Evolutionary conservation across 2,797 vertebrate species (phyloP).

Genomic region (Erpetoichthys calabaricus): DNA sequence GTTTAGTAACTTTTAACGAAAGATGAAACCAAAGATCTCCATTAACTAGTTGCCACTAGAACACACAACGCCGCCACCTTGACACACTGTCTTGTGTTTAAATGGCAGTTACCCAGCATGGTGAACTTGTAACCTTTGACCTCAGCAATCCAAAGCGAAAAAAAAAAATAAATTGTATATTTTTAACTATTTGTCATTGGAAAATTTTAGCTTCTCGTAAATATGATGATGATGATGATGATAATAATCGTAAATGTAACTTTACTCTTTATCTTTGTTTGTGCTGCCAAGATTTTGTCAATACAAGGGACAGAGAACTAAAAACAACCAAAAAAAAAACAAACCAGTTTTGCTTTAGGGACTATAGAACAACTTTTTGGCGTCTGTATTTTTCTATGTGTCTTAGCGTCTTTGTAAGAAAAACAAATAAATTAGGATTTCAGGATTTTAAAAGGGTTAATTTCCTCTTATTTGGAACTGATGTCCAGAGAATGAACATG

Average conservation of each 20-base stretch:
- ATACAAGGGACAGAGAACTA: not conserved
- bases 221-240: conserved; percentile 45
- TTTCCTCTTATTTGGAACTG: too few species aligned
- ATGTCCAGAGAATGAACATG: too few species aligned
- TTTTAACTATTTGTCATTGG: conserved; percentile 78
- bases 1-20: conserved; percentile 26
- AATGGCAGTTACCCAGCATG: conserved; percentile 40
- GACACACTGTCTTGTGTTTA: not conserved
- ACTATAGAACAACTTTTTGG: not conserved
- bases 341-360: not conserved
- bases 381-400: not conserved
- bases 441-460: too few species aligned
- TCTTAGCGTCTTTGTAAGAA: not conserved
- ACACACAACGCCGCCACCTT: conserved; percentile 7
- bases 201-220: conserved; percentile 60
- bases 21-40: conserved; percentile 36
- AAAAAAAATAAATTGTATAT: conserved; percentile 67
- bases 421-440: not conserved
- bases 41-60: conserved; percentile 37
- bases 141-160: conserved; percentile 74
- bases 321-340: not conserved
- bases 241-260: conserved; percentile 59
- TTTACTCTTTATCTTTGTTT: conserved; percentile 45
- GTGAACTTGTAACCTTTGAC: conserved; percentile 44
- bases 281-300: conserved; percentile 43